Conservation (phyloP, 2,888 invertebrate species). For the Epirrita christyi region DNA sequence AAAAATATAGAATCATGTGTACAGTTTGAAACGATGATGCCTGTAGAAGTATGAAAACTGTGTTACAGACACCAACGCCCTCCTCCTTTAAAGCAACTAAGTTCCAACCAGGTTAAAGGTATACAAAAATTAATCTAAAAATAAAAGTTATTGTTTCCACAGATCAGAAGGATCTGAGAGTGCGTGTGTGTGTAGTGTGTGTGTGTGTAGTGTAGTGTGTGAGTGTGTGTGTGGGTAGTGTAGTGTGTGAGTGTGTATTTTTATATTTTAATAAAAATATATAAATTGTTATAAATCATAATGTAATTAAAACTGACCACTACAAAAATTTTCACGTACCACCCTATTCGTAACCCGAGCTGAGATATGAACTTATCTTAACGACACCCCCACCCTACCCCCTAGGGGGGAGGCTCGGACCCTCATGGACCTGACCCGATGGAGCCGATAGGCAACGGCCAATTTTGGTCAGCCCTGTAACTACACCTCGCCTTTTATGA, state of each 20-base stretch:
- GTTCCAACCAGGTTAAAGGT: too few species aligned
- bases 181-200: too few species aligned
- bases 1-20: too few species aligned
- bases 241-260: too few species aligned
- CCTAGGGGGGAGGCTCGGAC: constrained; percentile 7
- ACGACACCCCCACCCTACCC: constrained; percentile 50
- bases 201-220: too few species aligned
- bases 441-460: constrained; percentile 67
- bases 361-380: constrained; percentile 77
- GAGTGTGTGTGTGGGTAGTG: too few species aligned
- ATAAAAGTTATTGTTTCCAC: too few species aligned
- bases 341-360: constrained; percentile 69
- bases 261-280: not conserved
- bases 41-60: not conserved
- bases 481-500: constrained; percentile 57
- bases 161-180: too few species aligned
- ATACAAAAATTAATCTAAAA: too few species aligned
- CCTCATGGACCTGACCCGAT: constrained; percentile 25
- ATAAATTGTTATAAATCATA: constrained; percentile 17
- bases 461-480: constrained; percentile 67
- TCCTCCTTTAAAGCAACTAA: too few species aligned
- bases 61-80: too few species aligned
- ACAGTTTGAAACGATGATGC: too few species aligned
- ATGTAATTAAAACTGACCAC: constrained; percentile 30
- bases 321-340: constrained; percentile 44